Percentiles rank a stretch among this genome's conserved stretches.
phyloP scores from a whole-genome alignment of 2,113 vertebrate genomes.

The Indicator maculatus region DNA sequence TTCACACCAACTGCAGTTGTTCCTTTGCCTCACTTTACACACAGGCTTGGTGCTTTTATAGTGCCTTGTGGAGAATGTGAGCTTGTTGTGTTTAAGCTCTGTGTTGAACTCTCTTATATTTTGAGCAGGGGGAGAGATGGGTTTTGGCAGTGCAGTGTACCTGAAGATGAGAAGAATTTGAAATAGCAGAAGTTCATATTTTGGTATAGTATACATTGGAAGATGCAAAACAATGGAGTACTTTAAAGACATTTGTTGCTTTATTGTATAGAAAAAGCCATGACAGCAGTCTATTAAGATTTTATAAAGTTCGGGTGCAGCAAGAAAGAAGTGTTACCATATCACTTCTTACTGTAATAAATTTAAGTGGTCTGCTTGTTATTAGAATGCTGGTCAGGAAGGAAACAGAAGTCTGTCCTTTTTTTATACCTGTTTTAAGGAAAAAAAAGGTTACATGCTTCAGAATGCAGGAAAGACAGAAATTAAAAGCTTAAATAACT shows the following conservation, averaged over 20 bases:
- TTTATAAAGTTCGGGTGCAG: conserved; percentile 40
- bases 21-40: neutral
- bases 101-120: neutral
- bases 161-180: neutral
- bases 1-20: neutral
- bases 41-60: neutral
- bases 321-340: neutral
- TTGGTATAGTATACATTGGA: neutral
- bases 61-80: neutral
- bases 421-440: conserved; percentile 51
- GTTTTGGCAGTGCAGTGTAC: neutral
- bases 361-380: conserved; percentile 53
- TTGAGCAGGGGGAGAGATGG: neutral
- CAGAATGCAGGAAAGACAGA: conserved; percentile 68
- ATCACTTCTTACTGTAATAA: conserved; percentile 22
- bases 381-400: conserved; percentile 72
- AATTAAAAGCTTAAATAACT: conserved; percentile 70
- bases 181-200: neutral
- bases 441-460: conserved; percentile 53
- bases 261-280: neutral
- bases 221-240: neutral
- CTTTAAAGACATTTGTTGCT: conserved; percentile 2
- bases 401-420: conserved; percentile 78
- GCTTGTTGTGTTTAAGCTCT: neutral
- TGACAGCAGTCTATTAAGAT: conserved; percentile 35